Base-by-base conservation (phyloP, 2,888 invertebrate species). In the Neocrepidodera transversa region DNA sequence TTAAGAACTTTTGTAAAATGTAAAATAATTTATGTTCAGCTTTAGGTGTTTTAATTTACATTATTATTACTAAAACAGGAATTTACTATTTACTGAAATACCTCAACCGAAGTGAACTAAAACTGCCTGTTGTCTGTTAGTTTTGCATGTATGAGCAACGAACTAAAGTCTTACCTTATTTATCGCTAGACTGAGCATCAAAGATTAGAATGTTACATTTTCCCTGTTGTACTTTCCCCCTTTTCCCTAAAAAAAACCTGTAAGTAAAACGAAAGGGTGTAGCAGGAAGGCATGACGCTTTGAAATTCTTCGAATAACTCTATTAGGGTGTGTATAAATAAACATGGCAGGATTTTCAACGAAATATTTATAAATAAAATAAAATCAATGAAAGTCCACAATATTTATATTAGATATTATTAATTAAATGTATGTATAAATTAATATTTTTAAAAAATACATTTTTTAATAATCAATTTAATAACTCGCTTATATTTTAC, bases 131-230 rank as follows among this genome's bases (percentile, higher is more conserved):
- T 45, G 45, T 45, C 45, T 45, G 28, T 45, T 45, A 45, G 26
- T 45, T 8, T 45, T 45, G 45, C 45, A 45, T 45, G 45, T 45
- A 45, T 45, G 45, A 45, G 14, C 45, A 45, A 14, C 26, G 28
- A 45, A 45, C 45, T 26, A 26, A 45, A 45, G 45, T 45, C 45
- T 45, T 45, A 18, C 28, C 26, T 45, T 14, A 45, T 45, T 45
- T 45, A 14, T 26, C 28, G 45, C 18, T 45, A 45, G 26, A 28
- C 26, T 45, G 45, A 28, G 26, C 45, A 45, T 23, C 14, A n/a
- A n/a, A 45, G 45, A 40, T 16, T 18, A 40, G 40, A 45, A 45
- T 14, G 26, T 28, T 45, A 13, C 45, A 6, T 45, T 45, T 45
- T 45, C 26, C n/a, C 26, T 43, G 8, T 5, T 43, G 23, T 43